Conservation (phyloP, 2,113 vertebrate genomes). For the Nestor notabilis region DNA sequence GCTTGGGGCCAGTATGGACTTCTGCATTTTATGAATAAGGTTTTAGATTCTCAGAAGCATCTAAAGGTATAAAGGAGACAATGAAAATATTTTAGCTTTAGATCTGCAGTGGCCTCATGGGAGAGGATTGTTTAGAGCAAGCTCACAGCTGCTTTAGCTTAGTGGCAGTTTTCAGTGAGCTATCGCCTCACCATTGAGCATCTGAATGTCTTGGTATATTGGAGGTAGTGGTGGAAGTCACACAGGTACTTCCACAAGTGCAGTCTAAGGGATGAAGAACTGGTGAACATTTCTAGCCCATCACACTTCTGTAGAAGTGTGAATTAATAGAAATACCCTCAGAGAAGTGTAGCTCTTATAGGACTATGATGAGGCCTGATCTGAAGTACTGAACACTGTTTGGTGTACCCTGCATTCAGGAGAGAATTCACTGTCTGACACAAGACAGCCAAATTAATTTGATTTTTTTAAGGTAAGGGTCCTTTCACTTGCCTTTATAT, state of each 20-base stretch:
- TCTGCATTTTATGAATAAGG: background rate
- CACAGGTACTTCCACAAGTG: background rate
- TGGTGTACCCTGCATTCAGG: background rate
- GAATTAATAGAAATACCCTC: background rate
- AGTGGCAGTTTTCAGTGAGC: background rate
- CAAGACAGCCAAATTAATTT: background rate
- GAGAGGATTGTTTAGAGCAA: background rate
- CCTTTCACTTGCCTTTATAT: background rate
- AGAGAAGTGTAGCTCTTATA: background rate
- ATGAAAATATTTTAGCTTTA: background rate
- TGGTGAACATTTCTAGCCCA: background rate
- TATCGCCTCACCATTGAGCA: background rate
- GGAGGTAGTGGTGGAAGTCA: background rate
- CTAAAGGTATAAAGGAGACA: background rate
- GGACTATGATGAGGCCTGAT: background rate
- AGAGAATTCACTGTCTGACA: background rate
- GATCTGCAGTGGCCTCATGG: background rate
- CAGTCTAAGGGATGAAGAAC: background rate
- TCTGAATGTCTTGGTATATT: background rate
- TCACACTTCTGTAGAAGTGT: background rate
- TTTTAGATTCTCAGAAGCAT: background rate
- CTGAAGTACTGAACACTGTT: background rate
- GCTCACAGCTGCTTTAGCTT: background rate
- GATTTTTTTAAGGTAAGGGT: background rate
- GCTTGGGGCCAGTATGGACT: background rate